Base-by-base conservation (phyloP, 2,888 invertebrate species). In the Stegana nigrithorax region DNA sequence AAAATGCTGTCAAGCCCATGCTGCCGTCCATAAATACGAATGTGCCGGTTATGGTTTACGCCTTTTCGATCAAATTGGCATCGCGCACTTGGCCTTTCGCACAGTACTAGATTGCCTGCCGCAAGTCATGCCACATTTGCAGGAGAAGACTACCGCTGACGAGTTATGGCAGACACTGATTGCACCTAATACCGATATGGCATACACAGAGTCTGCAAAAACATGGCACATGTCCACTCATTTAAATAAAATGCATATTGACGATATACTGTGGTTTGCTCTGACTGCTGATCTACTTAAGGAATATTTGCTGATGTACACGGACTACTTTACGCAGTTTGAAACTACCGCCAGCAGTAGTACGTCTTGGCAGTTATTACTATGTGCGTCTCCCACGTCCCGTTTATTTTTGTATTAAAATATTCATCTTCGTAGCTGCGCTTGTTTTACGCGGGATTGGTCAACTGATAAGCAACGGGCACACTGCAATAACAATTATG, bases 381-480 rank as follows among this genome's bases (percentile, higher is more conserved):
- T 92, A 3, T 25, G 53, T 53, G 32, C 7, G 1, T 27, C n/a
- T 27, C 4, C 3, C 8, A 21, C 10, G 12, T 10, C n/a, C 14
- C 21, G 12, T 32, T 4, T 32, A 21, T 4, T 39, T 39, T n/a
- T 14, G 12, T 53, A 10, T 6, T 1, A 10, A 12, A 21, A 4
- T 19, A 32, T n/a, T 4, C n/a, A 25, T 26, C 26, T 50, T 23
- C 4, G 12, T n/a, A 19, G 91, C 92, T 0, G 89, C 91, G 0
- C 80, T 93, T 5, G 83, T 96, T 32, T 86, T 95, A 53, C 90
- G 92, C 26, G 92, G 93, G 73, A 89, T 94, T 55, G 90, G 92
- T 0, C 97, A 97, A 85, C 87, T 96, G 58, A 89, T 93, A 76
- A 67, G 65, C 29, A 95, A 95, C 81, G 95, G 91, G 0, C 92